Conservation (phyloP, 1,140 invertebrate genomes). For the Drosophila pachea region DNA sequence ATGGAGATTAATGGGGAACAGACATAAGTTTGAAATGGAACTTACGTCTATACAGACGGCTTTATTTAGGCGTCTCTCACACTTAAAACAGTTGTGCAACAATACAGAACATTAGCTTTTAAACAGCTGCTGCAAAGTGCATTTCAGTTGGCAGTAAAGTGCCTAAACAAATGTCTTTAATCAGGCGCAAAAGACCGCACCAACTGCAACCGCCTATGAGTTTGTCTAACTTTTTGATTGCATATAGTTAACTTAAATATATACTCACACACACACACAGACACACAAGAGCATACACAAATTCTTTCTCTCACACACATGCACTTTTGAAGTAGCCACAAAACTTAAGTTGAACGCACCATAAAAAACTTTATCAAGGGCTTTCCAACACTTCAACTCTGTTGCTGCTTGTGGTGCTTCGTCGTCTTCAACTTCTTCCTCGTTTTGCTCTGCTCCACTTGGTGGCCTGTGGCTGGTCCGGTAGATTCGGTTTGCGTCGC, state of each 20-base stretch:
- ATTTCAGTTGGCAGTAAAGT: neutral
- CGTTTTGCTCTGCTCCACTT: neutral
- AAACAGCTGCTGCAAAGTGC: conserved; percentile 22
- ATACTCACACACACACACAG: conserved; percentile 19
- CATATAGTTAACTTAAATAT: conserved; percentile 33
- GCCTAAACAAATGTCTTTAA: conserved; percentile 35
- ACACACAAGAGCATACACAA: conserved; percentile 3
- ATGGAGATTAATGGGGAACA: too few relatives aligned
- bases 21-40: too few relatives aligned
- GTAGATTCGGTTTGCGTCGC: conserved; percentile 32
- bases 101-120: conserved; percentile 22
- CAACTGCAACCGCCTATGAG: conserved; percentile 38
- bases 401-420: neutral
- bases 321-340: conserved; percentile 18
- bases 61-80: too few relatives aligned
- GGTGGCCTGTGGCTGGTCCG: neutral
- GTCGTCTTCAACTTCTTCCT: conserved; percentile 4
- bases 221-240: conserved; percentile 17
- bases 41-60: too few relatives aligned
- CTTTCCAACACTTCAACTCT: conserved; percentile 14
- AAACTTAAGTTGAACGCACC: conserved; percentile 43
- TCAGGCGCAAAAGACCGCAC: conserved; percentile 43
- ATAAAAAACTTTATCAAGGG: conserved; percentile 29
- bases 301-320: conserved; percentile 3
- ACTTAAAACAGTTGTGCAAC: conserved; percentile 7